Percentiles rank a stretch among this genome's conserved stretches.
Evolutionary conservation across 2,113 vertebrate genomes (phyloP).

Genomic region (Romanogobio albipinnatus): DNA sequence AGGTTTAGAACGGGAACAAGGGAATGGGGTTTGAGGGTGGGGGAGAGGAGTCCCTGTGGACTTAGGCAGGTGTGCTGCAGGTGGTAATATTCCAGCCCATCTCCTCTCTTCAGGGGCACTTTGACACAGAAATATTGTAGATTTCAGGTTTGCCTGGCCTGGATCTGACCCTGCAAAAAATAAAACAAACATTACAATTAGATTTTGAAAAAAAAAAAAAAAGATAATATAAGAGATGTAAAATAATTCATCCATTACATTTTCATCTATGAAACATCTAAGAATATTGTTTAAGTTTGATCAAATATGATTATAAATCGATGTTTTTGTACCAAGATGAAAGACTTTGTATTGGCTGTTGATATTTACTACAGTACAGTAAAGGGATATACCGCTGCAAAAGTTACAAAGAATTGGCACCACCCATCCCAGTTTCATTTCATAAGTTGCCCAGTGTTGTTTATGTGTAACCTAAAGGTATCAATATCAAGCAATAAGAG

Average conservation of each 20-base stretch:
- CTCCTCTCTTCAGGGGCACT: slow-evolving; percentile 37
- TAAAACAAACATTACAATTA: neutral
- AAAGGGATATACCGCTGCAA: neutral
- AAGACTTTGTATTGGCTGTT: neutral
- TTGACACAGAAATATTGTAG: slow-evolving; percentile 14
- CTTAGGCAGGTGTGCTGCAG: slow-evolving; percentile 38
- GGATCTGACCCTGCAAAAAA: slow-evolving; percentile 45
- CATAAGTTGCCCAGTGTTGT: neutral
- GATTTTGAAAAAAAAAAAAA: neutral
- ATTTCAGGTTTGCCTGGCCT: slow-evolving; percentile 43
- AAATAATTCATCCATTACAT: neutral
- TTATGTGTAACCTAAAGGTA: slow-evolving; percentile 40
- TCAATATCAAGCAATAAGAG: neutral
- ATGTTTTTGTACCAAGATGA: neutral
- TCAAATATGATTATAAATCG: neutral
- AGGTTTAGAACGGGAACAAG: neutral
- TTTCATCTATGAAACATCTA: neutral
- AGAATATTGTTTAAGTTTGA: neutral
- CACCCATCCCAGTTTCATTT: neutral
- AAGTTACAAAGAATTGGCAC: neutral
- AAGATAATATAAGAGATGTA: neutral
- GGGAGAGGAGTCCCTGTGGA: neutral
- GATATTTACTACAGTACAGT: neutral
- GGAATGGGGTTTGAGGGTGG: neutral
- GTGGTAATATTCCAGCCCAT: slow-evolving; percentile 45